phyloP scores from a whole-genome alignment of 1,140 invertebrate genomes.

The Agrypnia vestita region DNA sequence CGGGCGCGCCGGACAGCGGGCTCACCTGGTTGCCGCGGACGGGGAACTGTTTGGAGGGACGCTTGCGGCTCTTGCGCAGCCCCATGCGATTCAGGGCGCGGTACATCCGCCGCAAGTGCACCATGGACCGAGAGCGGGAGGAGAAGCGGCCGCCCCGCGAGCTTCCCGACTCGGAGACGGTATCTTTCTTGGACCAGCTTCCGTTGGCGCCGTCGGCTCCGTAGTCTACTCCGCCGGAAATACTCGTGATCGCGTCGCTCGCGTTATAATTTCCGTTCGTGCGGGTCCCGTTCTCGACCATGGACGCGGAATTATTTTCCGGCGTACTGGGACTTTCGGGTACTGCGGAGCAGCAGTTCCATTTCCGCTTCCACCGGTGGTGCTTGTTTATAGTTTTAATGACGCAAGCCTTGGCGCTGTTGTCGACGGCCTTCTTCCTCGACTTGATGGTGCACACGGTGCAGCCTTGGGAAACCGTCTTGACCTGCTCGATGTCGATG shows the following conservation, averaged over 20 bases:
- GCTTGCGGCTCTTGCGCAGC: slow-evolving; percentile 59
- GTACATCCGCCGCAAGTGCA: slow-evolving; percentile 66
- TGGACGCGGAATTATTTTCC: slow-evolving; percentile 53
- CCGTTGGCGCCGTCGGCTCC: slow-evolving; percentile 16
- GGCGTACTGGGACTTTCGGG: slow-evolving; percentile 74
- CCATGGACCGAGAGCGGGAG: slow-evolving; percentile 65
- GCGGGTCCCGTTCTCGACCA: slow-evolving; percentile 57
- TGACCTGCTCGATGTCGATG: slow-evolving; percentile 52
- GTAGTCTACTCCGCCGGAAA: slow-evolving; percentile 40
- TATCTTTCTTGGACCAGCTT: slow-evolving; percentile 8
- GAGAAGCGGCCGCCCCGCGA: slow-evolving; percentile 20
- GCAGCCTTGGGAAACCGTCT: slow-evolving; percentile 66
- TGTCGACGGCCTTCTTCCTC: slow-evolving; percentile 47
- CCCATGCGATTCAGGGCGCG: slow-evolving; percentile 58
- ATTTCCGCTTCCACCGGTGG: slow-evolving; percentile 69
- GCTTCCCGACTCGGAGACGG: background rate
- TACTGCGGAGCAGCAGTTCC: slow-evolving; percentile 74
- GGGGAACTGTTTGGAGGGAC: slow-evolving; percentile 58
- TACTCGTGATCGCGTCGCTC: slow-evolving; percentile 62
- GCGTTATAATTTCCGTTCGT: slow-evolving; percentile 59
- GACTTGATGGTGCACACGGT: slow-evolving; percentile 63
- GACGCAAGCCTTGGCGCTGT: slow-evolving; percentile 60
- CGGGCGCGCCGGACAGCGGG: slow-evolving; percentile 58
- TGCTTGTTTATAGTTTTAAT: slow-evolving; percentile 66
- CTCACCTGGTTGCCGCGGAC: slow-evolving; percentile 65